A percentile compares a stretch with the other conserved stretches of the same genome.
Conservation (phyloP, 1,140 invertebrate species). For the Andrena cerasifolii region DNA sequence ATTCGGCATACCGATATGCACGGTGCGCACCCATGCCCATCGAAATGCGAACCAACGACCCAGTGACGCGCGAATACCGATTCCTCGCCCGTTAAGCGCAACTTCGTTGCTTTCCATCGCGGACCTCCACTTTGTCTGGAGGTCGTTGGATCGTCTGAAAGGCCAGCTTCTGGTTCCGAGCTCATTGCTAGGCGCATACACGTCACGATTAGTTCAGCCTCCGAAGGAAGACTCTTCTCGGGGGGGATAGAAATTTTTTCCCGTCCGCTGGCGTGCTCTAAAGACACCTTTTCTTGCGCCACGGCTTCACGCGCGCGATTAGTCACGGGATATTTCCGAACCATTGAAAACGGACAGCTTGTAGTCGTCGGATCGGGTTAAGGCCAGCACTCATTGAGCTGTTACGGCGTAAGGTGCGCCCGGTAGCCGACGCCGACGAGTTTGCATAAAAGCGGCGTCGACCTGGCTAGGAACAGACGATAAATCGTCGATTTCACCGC, state of each 20-base stretch:
- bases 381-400: slow-evolving; percentile 44
- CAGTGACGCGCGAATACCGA: slow-evolving; percentile 26
- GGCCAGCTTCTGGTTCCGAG: too few species aligned
- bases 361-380: slow-evolving; percentile 51
- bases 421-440: slow-evolving; percentile 16
- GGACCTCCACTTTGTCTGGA: too few species aligned
- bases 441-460: slow-evolving; percentile 22
- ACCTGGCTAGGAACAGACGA: slow-evolving; percentile 8
- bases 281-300: slow-evolving; percentile 60
- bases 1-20: slow-evolving; percentile 9
- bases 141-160: too few species aligned
- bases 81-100: slow-evolving; percentile 22
- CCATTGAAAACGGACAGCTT: slow-evolving; percentile 49
- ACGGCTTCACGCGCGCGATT: slow-evolving; percentile 43
- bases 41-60: slow-evolving; percentile 36
- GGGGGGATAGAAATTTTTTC: slow-evolving; percentile 25
- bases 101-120: too few species aligned
- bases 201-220: neutral
- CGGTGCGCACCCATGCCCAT: neutral
- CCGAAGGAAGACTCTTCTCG: slow-evolving; percentile 11
- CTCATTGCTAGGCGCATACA: too few species aligned
- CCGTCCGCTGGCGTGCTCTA: neutral
- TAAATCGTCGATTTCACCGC: neutral
- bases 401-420: slow-evolving; percentile 32
- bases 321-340: slow-evolving; percentile 60